Percentiles rank a stretch among this genome's conserved stretches.
Evolutionary conservation across 2,888 invertebrate genomes (phyloP).

Genomic region (Lacanobia oleracea): DNA sequence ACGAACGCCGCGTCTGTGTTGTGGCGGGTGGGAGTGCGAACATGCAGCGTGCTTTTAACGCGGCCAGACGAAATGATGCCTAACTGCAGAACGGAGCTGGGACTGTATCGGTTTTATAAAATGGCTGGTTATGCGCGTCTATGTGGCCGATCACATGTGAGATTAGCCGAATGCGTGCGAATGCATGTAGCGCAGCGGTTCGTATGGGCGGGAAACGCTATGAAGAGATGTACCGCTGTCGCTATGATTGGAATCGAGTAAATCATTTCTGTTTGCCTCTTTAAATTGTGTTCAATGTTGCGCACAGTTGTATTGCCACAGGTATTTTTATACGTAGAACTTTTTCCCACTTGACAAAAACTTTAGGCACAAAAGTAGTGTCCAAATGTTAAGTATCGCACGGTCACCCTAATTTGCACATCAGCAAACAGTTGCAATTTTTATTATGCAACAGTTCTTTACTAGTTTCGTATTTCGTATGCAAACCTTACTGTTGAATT

Average conservation of each 20-base stretch:
- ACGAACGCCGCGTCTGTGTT: constrained; percentile 85
- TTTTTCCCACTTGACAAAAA: constrained; percentile 3
- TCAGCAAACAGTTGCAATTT: constrained; percentile 32
- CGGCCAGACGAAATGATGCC: constrained; percentile 89
- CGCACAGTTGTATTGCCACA: not conserved
- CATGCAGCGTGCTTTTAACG: constrained; percentile 89
- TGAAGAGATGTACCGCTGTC: constrained; percentile 76
- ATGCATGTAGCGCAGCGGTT: constrained; percentile 84
- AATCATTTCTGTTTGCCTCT: constrained; percentile 72
- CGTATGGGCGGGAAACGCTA: constrained; percentile 86
- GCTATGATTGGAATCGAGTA: constrained; percentile 75
- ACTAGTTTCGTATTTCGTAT: constrained; percentile 25
- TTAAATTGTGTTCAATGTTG: constrained; percentile 26
- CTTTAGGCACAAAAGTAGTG: not conserved
- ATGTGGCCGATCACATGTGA: constrained; percentile 88
- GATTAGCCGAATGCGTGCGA: constrained; percentile 89
- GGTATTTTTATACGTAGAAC: not conserved
- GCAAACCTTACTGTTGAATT: constrained; percentile 29
- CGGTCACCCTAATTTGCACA: constrained; percentile 33
- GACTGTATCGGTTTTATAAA: constrained; percentile 86
- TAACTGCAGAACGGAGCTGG: constrained; percentile 85
- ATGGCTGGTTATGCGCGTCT: constrained; percentile 86
- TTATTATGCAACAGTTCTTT: constrained; percentile 36
- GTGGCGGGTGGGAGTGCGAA: constrained; percentile 90
- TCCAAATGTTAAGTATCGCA: not conserved